phyloP scores from a whole-genome alignment of 2,113 vertebrate species.

The Pogona vitticeps region DNA sequence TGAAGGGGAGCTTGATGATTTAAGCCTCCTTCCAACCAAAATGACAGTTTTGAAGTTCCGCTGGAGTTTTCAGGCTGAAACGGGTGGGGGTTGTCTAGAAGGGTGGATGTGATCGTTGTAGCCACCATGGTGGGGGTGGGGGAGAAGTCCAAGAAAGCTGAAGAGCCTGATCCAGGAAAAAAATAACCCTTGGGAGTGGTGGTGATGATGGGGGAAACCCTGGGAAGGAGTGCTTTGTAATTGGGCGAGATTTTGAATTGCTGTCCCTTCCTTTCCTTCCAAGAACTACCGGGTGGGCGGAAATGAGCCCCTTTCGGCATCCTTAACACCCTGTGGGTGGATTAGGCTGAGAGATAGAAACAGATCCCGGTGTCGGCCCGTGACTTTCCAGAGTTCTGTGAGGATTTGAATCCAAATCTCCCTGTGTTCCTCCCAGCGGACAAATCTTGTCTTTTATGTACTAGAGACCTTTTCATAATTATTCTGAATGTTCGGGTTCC shows the following conservation, averaged over 20 bases:
- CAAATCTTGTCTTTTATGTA: too few species aligned
- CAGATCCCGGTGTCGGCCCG: too few species aligned
- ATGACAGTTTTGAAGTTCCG: background rate
- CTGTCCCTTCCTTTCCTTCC: background rate
- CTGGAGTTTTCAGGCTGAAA: background rate
- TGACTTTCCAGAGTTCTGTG: background rate
- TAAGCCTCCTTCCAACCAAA: background rate
- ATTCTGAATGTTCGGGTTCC: too few species aligned
- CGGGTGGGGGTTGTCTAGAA: too few species aligned
- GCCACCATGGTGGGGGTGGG: background rate
- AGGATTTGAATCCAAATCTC: background rate
- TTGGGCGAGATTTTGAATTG: background rate
- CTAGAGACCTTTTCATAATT: too few species aligned
- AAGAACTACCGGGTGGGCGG: background rate
- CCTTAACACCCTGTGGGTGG: background rate
- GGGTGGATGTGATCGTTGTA: background rate
- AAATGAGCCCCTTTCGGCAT: background rate
- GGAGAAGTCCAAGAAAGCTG: background rate
- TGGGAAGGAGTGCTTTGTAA: background rate
- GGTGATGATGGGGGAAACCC: background rate
- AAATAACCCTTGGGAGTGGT: too few species aligned
- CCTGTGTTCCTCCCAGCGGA: background rate
- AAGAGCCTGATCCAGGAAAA: background rate
- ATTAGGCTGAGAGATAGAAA: background rate
- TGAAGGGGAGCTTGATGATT: background rate